These are phyloP conservation scores for Rhincodon typus DNA, from an alignment of 2,797 vertebrate species.

Conservation along the genomic window DNA sequence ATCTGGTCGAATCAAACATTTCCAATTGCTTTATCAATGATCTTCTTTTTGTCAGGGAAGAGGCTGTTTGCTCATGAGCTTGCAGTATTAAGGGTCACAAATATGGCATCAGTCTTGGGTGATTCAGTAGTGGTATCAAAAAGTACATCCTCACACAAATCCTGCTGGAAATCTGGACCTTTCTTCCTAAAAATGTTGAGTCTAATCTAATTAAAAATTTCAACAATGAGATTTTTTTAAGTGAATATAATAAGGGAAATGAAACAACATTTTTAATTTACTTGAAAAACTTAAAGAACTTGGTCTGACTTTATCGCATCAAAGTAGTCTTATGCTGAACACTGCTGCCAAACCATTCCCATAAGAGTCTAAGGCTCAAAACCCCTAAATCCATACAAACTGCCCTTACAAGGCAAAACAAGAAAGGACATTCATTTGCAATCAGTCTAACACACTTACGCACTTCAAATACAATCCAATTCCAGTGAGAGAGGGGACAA, in stretches of 20 bases:
- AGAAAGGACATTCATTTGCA: too few species aligned
- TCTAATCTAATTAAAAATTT: neutral
- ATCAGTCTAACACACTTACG: too few species aligned
- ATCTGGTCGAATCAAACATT: neutral
- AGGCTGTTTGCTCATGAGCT: neutral
- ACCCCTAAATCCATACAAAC: too few species aligned
- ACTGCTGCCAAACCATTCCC: too few species aligned
- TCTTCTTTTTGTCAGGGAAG: neutral
- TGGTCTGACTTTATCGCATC: too few species aligned
- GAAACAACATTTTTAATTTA: too few species aligned
- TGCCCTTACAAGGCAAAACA: too few species aligned
- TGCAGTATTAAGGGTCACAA: neutral
- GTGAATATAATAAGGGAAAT: neutral
- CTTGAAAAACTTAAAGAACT: too few species aligned
- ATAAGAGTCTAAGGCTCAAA: too few species aligned
- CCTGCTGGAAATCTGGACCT: neutral
- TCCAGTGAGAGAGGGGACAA: too few species aligned
- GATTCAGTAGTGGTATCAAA: neutral
- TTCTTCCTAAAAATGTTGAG: neutral
- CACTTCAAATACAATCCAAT: too few species aligned
- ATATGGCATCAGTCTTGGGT: neutral
- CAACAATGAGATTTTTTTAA: neutral
- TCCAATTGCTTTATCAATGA: neutral
- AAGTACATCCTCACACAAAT: neutral
- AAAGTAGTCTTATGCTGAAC: too few species aligned